These are phyloP conservation scores for Dioctria rufipes DNA, from an alignment of 2,888 invertebrate species.

Conservation along the genomic window DNA sequence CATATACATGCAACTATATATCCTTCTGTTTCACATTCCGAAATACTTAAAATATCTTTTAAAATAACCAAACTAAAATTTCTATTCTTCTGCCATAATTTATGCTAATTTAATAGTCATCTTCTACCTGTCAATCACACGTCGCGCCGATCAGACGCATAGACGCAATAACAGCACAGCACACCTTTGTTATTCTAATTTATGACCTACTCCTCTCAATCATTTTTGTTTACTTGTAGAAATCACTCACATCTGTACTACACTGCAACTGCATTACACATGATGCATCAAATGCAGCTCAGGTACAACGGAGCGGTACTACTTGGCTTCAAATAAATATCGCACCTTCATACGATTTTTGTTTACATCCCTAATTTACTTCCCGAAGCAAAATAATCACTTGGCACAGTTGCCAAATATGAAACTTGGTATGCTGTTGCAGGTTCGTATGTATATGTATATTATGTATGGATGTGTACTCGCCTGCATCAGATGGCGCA, in stretches of 20 bases:
- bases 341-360: not conserved
- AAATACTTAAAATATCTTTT: no score
- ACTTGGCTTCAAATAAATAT: not conserved
- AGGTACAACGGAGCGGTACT: not conserved
- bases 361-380: conserved; percentile 10
- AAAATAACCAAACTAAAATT: no score
- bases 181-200: conserved; percentile 2
- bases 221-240: not conserved
- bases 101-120: no score
- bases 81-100: no score
- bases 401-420: conserved; percentile 2
- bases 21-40: no score
- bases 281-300: not conserved
- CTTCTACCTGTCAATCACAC: not conserved
- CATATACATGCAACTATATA: no score
- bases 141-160: not conserved
- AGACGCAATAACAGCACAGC: not conserved
- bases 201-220: conserved; percentile 4
- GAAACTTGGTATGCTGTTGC: not conserved
- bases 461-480: not conserved
- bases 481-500: conserved; percentile 32
- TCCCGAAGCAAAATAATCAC: conserved; percentile 5
- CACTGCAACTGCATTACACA: not conserved
- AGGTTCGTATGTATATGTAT: not conserved
- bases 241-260: not conserved